phyloP scores from a whole-genome alignment of 2,797 vertebrate species.

The Tarsius wallacei region DNA sequence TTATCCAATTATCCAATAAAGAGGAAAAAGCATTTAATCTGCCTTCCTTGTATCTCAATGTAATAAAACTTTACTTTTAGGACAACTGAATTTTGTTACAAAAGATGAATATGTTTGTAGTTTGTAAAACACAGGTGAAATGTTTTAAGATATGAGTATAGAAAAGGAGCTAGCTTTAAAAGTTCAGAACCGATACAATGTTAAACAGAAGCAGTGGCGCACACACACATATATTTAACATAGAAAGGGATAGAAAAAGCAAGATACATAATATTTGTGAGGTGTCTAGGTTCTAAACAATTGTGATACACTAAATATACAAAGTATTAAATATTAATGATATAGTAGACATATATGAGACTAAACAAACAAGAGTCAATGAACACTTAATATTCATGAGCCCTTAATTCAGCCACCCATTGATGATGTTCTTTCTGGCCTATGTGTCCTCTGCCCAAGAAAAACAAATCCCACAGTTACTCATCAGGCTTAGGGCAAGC shows the following conservation, averaged over 20 bases:
- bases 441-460: background rate
- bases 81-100: conserved; percentile 14
- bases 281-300: background rate
- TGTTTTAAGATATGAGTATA: background rate
- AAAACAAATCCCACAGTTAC: background rate
- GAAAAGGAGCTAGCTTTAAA: background rate
- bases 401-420: background rate
- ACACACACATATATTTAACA: background rate
- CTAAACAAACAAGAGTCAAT: background rate
- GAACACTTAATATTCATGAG: background rate
- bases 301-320: background rate
- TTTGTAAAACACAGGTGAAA: conserved; percentile 3
- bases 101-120: background rate
- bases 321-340: background rate
- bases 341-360: background rate
- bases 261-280: background rate
- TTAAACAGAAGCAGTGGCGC: background rate
- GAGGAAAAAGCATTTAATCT: conserved; percentile 1
- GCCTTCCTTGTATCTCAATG: background rate
- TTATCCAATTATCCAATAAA: background rate
- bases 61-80: background rate
- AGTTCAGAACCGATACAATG: background rate
- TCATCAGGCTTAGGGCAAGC: background rate
- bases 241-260: background rate
- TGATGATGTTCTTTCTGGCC: background rate